Percentiles rank a stretch among this genome's conserved stretches.
phyloP scores from a whole-genome alignment of 2,113 vertebrate genomes.

The Excalfactoria chinensis region DNA sequence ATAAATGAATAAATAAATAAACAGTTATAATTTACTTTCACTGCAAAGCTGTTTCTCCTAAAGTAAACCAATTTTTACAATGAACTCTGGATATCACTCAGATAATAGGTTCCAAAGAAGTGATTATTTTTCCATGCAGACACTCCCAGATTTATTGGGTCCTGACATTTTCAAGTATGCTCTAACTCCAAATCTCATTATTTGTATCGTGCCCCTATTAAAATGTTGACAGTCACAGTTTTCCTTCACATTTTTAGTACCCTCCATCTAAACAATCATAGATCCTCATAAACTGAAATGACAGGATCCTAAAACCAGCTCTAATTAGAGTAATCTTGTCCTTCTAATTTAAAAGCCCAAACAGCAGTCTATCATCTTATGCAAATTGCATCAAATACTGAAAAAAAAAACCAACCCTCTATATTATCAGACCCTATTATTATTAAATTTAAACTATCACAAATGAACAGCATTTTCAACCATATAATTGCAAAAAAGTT shows the following conservation, averaged over 20 bases:
- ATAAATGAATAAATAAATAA: not conserved
- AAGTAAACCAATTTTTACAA: conserved; percentile 4
- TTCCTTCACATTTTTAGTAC: conserved; percentile 6
- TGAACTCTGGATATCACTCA: not conserved
- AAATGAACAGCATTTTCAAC: not conserved
- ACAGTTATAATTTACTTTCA: not conserved
- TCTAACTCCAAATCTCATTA: conserved; percentile 2
- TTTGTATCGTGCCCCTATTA: not conserved
- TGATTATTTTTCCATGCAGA: not conserved
- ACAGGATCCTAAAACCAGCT: not conserved
- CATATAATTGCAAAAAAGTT: not conserved
- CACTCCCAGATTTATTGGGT: not conserved
- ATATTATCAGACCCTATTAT: not conserved
- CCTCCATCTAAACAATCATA: not conserved
- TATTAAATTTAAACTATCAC: not conserved
- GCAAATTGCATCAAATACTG: not conserved
- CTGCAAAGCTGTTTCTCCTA: not conserved
- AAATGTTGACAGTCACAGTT: not conserved
- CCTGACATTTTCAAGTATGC: not conserved
- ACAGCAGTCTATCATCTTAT: not conserved
- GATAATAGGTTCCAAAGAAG: conserved; percentile 15
- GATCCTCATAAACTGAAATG: not conserved
- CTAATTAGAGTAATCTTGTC: conserved; percentile 10
- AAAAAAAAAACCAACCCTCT: not conserved
- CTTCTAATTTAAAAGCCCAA: not conserved